Evolutionary conservation across 1,140 invertebrate genomes (phyloP), one percentile per base, ranked within the genome.

Genomic region (Ceratosolen solmsi): DNA sequence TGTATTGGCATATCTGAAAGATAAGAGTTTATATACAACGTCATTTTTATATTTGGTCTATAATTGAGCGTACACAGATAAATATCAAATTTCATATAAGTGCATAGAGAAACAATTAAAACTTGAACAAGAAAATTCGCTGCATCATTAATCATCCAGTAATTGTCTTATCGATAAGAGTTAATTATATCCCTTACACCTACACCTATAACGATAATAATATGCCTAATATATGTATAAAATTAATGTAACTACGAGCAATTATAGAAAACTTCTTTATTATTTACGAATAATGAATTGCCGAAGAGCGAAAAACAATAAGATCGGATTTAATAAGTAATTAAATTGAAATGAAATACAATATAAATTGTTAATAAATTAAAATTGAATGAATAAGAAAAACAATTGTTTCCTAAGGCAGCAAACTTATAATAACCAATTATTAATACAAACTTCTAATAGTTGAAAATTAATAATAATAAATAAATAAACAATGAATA

Each of bases 401-500:
- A 22, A 4, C 51, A 54, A 65, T 25, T 36, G 2, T 30, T 60
- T 60, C 27, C 27, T 60, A 60, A 8, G 9, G 0, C 20, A 27
- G 13, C 20, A 33, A 33, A 33, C 20, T 63, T 33, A 46, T 33
- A 63, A 17, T 63, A 36, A 33, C 2, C 11, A 25, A 33, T 33
- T 33, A 63, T 33, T 36, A 11, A 36, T 63, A 15, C 13, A 3
- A 36, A 17, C 33, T 33, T 63, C 11, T 33, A 33, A 15, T 63
- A 36, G 2, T 63, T 63, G 0, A 63, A 20, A 33, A 33, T 63
- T 33, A 33, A 9, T 20, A 33, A n/a, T n/a, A n/a, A n/a, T n/a
- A 54, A 56, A 73, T 73, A 73, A 54, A 46, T 60, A 71, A 36
- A 58, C 25, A 72, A 13, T 2, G 51, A 72, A 58, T 58, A 58